Percentiles rank a stretch among this genome's conserved stretches.
These are phyloP conservation scores for Scarus forsteni DNA, from an alignment of 2,797 vertebrate species.

Conservation along the genomic window DNA sequence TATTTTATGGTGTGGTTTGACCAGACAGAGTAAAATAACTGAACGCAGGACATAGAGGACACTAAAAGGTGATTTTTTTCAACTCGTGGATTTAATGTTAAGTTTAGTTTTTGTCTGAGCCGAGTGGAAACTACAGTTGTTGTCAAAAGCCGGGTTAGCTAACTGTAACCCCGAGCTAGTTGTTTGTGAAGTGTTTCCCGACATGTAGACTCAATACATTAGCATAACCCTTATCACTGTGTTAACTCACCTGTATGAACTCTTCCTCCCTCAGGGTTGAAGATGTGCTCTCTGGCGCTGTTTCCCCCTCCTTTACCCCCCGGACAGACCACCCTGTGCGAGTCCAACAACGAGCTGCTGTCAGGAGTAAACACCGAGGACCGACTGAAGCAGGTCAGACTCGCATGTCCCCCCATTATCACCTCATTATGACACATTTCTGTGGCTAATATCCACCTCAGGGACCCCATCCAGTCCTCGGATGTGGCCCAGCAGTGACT, in stretches of 20 bases:
- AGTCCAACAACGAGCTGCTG: constrained; percentile 91
- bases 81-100: fast-evolving
- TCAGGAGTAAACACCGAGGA: constrained; percentile 76
- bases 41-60: neutral
- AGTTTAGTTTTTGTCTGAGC: neutral
- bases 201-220: neutral
- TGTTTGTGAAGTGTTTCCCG: neutral
- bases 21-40: neutral
- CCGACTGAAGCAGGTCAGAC: constrained; percentile 83
- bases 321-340: constrained; percentile 88
- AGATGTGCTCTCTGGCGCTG: constrained; percentile 89
- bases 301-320: constrained; percentile 87
- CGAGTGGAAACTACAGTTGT: neutral
- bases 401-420: neutral
- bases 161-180: constrained; percentile 7
- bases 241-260: neutral
- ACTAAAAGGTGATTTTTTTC: constrained; percentile 19
- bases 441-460: neutral
- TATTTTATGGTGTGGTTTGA: neutral
- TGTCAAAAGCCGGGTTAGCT: neutral
- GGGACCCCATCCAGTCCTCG: neutral
- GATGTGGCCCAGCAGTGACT: neutral
- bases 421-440: no score
- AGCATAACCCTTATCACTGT: neutral
- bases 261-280: constrained; percentile 35